A percentile compares a stretch with the other conserved stretches of the same genome.
These are phyloP conservation scores for Mesorhabditis sp. DNA, from an alignment of 2,888 invertebrate species.

Conservation along the genomic window DNA sequence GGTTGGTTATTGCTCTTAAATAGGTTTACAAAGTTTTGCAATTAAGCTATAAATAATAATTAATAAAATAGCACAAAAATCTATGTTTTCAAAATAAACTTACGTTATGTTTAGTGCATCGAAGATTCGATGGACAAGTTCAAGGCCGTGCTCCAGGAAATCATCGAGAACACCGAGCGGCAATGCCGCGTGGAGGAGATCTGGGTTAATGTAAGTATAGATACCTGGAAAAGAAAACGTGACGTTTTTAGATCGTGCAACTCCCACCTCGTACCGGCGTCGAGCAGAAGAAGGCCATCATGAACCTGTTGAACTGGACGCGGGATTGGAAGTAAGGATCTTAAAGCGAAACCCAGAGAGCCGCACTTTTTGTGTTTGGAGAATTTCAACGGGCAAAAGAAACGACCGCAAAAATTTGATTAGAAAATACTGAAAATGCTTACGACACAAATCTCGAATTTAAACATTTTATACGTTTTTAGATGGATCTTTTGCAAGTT, in stretches of 20 bases:
- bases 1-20: background rate
- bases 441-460: too few relatives aligned
- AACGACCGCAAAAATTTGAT: too few relatives aligned
- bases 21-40: too few relatives aligned
- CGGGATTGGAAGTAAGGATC: background rate
- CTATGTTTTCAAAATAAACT: too few relatives aligned
- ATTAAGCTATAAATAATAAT: too few relatives aligned
- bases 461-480: too few relatives aligned
- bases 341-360: too few relatives aligned
- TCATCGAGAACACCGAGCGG: background rate
- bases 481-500: too few relatives aligned
- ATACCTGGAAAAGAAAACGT: background rate
- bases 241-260: background rate
- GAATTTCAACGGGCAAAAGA: too few relatives aligned
- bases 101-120: background rate
- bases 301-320: background rate
- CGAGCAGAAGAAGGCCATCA: background rate
- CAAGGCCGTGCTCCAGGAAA: background rate
- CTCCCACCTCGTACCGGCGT: constrained; percentile 3
- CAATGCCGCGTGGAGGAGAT: constrained; percentile 1
- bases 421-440: too few relatives aligned
- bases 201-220: background rate
- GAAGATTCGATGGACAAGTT: background rate
- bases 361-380: too few relatives aligned
- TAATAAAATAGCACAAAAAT: too few relatives aligned